A percentile compares a stretch with the other conserved stretches of the same genome.
phyloP scores from a whole-genome alignment of 1,140 invertebrate genomes.

The Orius insidiosus region DNA sequence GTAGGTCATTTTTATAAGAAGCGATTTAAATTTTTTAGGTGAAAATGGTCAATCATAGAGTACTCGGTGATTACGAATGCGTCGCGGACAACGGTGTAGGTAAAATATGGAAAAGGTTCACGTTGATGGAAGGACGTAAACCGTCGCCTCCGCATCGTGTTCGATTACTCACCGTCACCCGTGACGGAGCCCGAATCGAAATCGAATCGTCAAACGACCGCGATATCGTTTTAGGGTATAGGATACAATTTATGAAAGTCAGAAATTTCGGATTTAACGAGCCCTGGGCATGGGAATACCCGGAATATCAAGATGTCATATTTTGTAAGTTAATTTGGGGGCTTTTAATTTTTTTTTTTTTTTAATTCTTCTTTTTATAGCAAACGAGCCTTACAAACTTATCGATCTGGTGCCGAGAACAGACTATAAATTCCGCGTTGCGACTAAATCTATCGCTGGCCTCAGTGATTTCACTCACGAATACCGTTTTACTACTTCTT shows the following conservation, averaged over 20 bases:
- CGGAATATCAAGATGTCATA: conserved; percentile 4
- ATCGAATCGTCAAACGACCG: conserved; percentile 4
- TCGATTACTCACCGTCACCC: not conserved
- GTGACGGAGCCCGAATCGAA: not conserved
- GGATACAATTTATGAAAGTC: not conserved
- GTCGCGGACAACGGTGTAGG: conserved; percentile 3
- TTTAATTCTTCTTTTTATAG: not conserved
- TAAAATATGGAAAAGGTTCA: conserved; percentile 4
- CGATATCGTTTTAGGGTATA: conserved; percentile 1
- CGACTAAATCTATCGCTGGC: not conserved
- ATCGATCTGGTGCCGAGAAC: not conserved
- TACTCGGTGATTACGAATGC: conserved; percentile 11
- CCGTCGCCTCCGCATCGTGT: not conserved
- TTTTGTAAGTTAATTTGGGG: not conserved
- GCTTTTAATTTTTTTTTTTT: not conserved
- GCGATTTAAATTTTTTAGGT: conserved; percentile 8
- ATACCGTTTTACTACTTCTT: not conserved
- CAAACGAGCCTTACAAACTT: conserved; percentile 5
- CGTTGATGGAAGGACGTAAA: conserved; percentile 6
- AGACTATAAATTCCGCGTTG: not conserved
- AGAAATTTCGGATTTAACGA: not conserved
- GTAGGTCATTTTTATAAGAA: not conserved
- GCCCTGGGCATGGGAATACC: not conserved
- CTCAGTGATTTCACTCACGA: conserved; percentile 5
- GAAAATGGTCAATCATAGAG: conserved; percentile 1